Conservation (phyloP, 2,888 invertebrate species). For the Eupithecia pulchellata region DNA sequence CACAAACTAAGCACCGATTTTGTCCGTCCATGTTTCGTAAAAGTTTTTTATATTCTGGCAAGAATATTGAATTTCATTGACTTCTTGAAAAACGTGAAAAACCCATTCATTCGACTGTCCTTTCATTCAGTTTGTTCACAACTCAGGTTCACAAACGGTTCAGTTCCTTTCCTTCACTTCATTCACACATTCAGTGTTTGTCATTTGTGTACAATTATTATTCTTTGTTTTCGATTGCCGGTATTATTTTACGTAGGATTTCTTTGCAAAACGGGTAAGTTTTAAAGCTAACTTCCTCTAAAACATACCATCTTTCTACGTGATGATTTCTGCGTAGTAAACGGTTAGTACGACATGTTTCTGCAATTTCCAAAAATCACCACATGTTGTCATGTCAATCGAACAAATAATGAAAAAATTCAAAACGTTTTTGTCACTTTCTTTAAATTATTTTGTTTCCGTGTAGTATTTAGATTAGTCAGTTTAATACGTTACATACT, state of each 20-base stretch:
- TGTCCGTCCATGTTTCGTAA: neutral
- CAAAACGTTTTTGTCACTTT: constrained; percentile 34
- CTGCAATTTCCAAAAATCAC: constrained; percentile 12
- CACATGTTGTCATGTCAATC: constrained; percentile 40
- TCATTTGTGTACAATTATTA: neutral
- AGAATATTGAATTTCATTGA: neutral
- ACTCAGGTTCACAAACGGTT: too few relatives aligned
- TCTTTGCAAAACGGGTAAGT: neutral
- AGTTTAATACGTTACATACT: neutral
- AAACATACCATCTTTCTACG: neutral
- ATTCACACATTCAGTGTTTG: neutral
- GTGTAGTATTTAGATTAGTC: neutral
- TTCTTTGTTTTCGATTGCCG: neutral
- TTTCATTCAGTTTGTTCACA: neutral
- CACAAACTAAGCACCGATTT: too few relatives aligned
- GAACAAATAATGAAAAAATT: constrained; percentile 33
- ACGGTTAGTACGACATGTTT: neutral
- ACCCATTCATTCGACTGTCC: neutral
- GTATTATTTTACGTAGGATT: constrained; percentile 1
- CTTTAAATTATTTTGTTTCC: constrained; percentile 7
- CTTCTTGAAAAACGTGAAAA: too few relatives aligned
- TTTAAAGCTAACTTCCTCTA: neutral
- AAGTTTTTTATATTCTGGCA: neutral
- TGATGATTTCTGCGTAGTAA: neutral
- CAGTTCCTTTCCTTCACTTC: neutral